Conservation (phyloP, 2,797 vertebrate species). For the Phrynocephalus guinanensis region DNA sequence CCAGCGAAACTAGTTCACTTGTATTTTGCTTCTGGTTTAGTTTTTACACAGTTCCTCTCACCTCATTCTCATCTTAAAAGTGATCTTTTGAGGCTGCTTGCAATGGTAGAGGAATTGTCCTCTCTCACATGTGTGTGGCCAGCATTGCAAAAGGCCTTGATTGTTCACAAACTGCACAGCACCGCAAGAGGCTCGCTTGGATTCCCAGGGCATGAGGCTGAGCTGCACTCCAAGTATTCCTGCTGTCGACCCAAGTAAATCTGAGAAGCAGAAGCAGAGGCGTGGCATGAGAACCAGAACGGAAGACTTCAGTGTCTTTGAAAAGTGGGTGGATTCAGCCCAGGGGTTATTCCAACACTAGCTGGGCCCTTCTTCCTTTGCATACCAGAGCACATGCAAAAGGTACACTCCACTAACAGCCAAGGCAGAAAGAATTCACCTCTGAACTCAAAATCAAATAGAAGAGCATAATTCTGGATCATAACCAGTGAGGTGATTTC, state of each 20-base stretch:
- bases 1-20: background rate
- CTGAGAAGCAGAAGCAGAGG: background rate
- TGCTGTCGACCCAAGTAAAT: background rate
- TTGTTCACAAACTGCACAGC: background rate
- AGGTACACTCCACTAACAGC: background rate
- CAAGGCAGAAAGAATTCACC: background rate
- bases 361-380: background rate
- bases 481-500: background rate
- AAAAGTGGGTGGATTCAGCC: background rate
- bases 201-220: background rate
- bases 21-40: background rate
- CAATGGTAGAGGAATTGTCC: background rate
- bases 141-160: background rate
- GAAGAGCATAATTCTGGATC: background rate
- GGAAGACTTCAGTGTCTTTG: too few relatives aligned
- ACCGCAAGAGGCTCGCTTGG: background rate
- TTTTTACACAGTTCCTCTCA: background rate
- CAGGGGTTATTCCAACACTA: background rate
- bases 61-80: conserved; percentile 8
- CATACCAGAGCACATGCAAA: background rate
- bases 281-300: background rate
- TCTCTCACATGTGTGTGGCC: background rate
- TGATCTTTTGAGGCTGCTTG: background rate
- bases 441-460: background rate
- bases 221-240: background rate